Evolutionary conservation across 1,140 invertebrate species (phyloP).

Genomic region (Reticulitermes speratus): DNA sequence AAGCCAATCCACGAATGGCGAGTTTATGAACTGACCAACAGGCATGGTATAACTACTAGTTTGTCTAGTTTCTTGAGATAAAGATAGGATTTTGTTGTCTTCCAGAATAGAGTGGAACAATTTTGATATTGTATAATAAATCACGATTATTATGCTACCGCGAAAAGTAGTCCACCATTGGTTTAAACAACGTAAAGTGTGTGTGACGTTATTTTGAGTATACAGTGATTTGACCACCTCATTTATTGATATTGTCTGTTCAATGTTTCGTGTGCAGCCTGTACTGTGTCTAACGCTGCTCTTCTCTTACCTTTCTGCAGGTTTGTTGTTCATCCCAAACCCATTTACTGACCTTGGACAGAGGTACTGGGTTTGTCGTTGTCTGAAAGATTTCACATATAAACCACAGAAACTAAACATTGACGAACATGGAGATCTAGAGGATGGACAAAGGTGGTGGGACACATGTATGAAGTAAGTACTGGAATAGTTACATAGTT

Average conservation of each 20-base stretch:
- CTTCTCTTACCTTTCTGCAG: slow-evolving; percentile 42
- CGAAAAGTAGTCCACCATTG: no score
- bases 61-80: slow-evolving; percentile 25
- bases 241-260: no score
- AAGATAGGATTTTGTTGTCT: no score
- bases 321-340: slow-evolving; percentile 78
- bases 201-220: no score
- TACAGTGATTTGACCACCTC: no score
- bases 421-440: slow-evolving; percentile 55
- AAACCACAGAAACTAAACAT: slow-evolving; percentile 80
- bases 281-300: no score
- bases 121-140: no score
- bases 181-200: no score
- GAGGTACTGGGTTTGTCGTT: slow-evolving; percentile 77
- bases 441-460: slow-evolving; percentile 52
- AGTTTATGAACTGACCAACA: slow-evolving; percentile 27
- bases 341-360: slow-evolving; percentile 78
- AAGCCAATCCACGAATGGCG: slow-evolving; percentile 27
- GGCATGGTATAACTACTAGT: slow-evolving; percentile 25
- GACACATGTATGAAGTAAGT: slow-evolving; percentile 46
- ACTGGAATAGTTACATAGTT: neutral
- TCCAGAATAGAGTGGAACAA: no score
- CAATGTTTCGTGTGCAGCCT: no score
- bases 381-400: slow-evolving; percentile 72
- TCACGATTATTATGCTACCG: no score